Base-by-base conservation (phyloP, 1,140 invertebrate genomes). In the Cherax destructor region DNA sequence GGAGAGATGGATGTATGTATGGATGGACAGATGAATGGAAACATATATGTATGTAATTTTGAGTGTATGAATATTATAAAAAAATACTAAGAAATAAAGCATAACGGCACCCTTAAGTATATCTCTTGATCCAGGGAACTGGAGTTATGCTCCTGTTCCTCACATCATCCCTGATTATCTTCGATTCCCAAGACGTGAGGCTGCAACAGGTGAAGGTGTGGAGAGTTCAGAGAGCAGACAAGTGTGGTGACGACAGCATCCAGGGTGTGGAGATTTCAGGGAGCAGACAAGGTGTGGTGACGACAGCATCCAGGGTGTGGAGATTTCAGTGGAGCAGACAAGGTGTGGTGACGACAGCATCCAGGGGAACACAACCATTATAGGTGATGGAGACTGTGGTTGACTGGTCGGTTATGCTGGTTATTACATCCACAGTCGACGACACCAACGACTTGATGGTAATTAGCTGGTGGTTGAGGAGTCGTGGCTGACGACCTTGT, bases 341-440 rank as follows among this genome's bases (percentile, higher is more conserved):
- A 13, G 86, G 18, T 13, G 86, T 69, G 1, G 86, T 88, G 77
- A 56, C 30, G 77, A 80, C 16, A 56, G 77, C 86, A 24, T 88
- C 78, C 18, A 77, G 4, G 24, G 86, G 86, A 10, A 88, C 86
- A 52, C 86, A 88, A 4, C 86, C 86, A 56, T 80, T 18, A 30
- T 88, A 88, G 52, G 86, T 88, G 77, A 88, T 61, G 61, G 86
- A 88, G 49, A 88, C 86, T 5, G 86, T 88, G 77, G 77, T 80
- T 59, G 83, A 50, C 47, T 24, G 76, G 59, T 78, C 78, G 13
- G 86, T 88, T 56, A 6, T 61, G 56, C 59, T 80, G 56, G 61
- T n/a, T 30, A 80, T 9, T 13, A 2, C 30, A 21, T 65, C 30
- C 7, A 49, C 41, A 1, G 86, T 88, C 74, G 16, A 3, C 30